Evolutionary conservation across 1,140 invertebrate species (phyloP).

Genomic region (Metaphire vulgaris): DNA sequence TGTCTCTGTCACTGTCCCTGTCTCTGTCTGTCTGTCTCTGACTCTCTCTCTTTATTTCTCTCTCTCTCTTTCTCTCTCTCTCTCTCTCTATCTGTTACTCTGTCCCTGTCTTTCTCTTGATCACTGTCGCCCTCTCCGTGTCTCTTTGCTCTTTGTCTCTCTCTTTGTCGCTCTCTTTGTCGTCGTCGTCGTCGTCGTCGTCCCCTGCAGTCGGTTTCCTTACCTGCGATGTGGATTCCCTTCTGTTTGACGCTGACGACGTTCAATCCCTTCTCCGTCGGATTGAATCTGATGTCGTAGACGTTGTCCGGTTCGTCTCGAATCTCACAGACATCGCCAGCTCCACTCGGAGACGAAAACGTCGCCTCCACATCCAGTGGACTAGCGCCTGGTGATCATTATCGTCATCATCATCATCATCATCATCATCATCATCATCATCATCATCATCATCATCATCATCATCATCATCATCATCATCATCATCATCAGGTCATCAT

Average conservation of each 20-base stretch:
- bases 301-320: constrained; percentile 82
- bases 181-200: too few relatives aligned
- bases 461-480: constrained; percentile 19
- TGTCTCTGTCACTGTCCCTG: too few relatives aligned
- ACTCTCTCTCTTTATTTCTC: too few relatives aligned
- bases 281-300: constrained; percentile 89
- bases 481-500: too few relatives aligned
- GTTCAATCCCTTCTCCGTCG: constrained; percentile 88
- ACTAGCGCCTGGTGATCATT: constrained; percentile 64
- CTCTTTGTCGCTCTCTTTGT: too few relatives aligned
- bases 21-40: too few relatives aligned
- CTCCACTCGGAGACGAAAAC: constrained; percentile 82
- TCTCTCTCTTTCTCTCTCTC: too few relatives aligned
- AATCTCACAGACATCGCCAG: constrained; percentile 53
- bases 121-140: too few relatives aligned
- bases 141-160: too few relatives aligned
- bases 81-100: too few relatives aligned
- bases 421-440: neutral
- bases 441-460: constrained; percentile 14
- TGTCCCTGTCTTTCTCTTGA: too few relatives aligned
- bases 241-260: constrained; percentile 92
- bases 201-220: too few relatives aligned
- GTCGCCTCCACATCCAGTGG: constrained; percentile 83
- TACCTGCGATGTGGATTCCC: constrained; percentile 89
- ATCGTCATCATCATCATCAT: neutral